phyloP scores from a whole-genome alignment of 2,797 vertebrate genomes.

The Diceros bicornis region DNA sequence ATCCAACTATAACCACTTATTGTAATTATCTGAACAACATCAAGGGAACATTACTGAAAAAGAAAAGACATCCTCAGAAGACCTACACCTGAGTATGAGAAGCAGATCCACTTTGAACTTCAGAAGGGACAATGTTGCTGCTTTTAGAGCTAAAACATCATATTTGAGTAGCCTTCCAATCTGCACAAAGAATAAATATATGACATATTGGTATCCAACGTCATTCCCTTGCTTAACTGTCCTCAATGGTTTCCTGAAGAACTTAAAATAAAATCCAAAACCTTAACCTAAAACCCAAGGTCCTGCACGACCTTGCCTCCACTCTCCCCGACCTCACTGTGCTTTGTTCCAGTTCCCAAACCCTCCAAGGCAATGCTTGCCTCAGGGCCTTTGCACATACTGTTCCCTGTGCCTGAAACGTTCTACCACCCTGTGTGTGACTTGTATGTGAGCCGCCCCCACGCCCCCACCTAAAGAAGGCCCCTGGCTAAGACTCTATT shows the following conservation, averaged over 20 bases:
- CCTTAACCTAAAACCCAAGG: not conserved
- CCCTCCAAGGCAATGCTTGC: not conserved
- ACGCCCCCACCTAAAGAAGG: not conserved
- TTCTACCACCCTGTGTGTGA: accelerated
- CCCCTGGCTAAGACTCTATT: not conserved
- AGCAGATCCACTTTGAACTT: not conserved
- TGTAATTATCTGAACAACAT: not conserved
- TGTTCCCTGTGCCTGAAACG: no score
- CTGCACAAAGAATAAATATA: accelerated
- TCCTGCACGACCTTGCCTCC: not conserved
- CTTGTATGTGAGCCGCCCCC: not conserved
- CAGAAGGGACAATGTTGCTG: not conserved
- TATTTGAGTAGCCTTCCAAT: not conserved
- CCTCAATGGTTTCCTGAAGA: not conserved
- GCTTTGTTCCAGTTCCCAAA: not conserved
- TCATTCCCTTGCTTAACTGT: not conserved
- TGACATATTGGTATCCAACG: not conserved
- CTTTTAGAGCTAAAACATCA: not conserved
- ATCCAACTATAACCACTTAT: not conserved
- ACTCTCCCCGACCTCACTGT: not conserved
- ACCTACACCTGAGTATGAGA: not conserved
- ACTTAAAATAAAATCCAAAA: not conserved
- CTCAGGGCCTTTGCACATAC: not conserved
- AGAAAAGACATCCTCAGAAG: not conserved
- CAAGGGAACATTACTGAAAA: not conserved